Evolutionary conservation across 2,113 vertebrate genomes (phyloP).

Genomic region (Leptosomus discolor): DNA sequence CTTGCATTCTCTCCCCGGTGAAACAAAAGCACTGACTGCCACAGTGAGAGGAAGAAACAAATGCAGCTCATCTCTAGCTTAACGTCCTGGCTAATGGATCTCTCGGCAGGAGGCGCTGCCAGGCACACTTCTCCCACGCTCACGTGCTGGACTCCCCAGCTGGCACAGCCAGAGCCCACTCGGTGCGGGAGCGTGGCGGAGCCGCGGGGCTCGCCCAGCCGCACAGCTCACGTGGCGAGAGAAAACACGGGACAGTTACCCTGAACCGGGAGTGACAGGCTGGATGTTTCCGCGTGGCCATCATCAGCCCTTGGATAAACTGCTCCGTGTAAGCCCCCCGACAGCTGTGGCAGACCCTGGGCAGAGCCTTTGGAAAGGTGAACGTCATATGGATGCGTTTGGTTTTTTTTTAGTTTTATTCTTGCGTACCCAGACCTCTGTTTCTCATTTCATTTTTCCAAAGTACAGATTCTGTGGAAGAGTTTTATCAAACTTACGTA

Average conservation of each 20-base stretch:
- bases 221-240: fast-evolving
- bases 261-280: background rate
- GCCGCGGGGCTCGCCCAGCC: too few species aligned
- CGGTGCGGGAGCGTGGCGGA: too few species aligned
- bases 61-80: background rate
- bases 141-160: too few species aligned
- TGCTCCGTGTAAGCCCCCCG: fast-evolving
- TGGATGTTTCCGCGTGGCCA: background rate
- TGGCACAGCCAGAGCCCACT: too few species aligned
- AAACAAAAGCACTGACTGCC: background rate
- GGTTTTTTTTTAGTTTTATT: background rate
- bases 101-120: too few species aligned
- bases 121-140: too few species aligned
- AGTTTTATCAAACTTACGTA: background rate
- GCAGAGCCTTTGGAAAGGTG: background rate
- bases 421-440: background rate
- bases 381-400: fast-evolving
- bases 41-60: background rate
- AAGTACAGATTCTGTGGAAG: background rate
- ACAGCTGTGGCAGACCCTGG: fast-evolving
- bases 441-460: background rate
- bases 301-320: background rate
- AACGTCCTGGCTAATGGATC: background rate
- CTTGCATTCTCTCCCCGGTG: background rate
- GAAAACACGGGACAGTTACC: fast-evolving